These are phyloP conservation scores for Siniperca obscura DNA, from an alignment of 2,797 vertebrate genomes.

Conservation along the genomic window DNA sequence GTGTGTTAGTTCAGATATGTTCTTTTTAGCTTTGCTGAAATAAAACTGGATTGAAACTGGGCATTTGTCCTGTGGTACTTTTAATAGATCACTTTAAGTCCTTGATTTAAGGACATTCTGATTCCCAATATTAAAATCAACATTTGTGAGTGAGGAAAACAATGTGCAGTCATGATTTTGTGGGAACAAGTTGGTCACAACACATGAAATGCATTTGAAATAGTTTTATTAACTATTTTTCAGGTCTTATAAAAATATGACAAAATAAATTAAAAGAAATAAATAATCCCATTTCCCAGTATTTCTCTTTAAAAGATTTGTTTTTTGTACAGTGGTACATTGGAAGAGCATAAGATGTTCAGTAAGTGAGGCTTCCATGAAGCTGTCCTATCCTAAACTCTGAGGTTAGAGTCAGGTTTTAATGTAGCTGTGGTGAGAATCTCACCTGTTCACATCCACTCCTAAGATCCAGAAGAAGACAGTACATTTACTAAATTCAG, in stretches of 20 bases:
- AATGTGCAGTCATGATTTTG: not conserved
- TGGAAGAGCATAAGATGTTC: conserved; percentile 83
- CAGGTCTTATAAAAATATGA: conserved; percentile 99
- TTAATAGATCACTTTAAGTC: not conserved
- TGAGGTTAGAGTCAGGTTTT: conserved; percentile 67
- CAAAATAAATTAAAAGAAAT: conserved; percentile 99
- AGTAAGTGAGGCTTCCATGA: conserved; percentile 76
- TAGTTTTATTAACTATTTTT: conserved; percentile 93
- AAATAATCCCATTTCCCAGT: conserved; percentile 90
- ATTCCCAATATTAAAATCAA: not conserved
- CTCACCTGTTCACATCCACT: conserved; percentile 53
- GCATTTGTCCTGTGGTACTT: conserved; percentile 55
- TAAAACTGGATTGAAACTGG: conserved; percentile 76
- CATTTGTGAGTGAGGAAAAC: not conserved
- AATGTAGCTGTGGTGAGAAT: conserved; percentile 62
- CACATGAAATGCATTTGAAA: conserved; percentile 80
- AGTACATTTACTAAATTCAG: conserved; percentile 28
- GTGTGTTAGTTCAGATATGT: conserved; percentile 65
- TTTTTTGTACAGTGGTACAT: conserved; percentile 84
- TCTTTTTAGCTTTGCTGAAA: conserved; percentile 80
- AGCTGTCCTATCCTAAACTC: conserved; percentile 70
- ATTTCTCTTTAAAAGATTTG: conserved; percentile 82
- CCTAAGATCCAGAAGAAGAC: conserved; percentile 48
- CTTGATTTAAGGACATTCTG: not conserved
- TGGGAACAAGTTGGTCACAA: conserved; percentile 31